Conservation (phyloP, 2,797 vertebrate species). For the Lophotriccus pileatus region DNA sequence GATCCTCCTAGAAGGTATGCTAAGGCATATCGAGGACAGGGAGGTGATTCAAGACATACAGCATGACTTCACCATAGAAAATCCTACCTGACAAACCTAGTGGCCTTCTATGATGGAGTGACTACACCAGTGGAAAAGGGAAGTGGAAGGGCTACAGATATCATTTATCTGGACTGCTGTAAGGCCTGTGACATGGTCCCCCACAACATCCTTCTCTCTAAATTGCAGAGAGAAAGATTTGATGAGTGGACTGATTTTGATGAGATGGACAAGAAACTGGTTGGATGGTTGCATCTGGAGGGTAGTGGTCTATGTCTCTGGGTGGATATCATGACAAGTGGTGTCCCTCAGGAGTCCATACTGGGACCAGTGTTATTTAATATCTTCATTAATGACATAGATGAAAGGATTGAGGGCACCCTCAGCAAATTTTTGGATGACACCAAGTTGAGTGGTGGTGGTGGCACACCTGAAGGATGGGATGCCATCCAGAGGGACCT, state of each 20-base stretch:
- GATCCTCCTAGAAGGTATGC: not conserved
- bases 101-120: not conserved
- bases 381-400: not conserved
- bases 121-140: not conserved
- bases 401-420: not conserved
- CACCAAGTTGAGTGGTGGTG: not conserved
- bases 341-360: not conserved
- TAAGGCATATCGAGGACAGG: not conserved
- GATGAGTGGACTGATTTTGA: not conserved
- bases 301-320: not conserved
- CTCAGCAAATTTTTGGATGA: not conserved
- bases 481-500: not conserved
- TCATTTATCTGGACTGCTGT: not conserved
- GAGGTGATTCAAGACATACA: not conserved
- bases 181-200: not conserved
- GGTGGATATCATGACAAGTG: not conserved
- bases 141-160: not conserved
- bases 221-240: not conserved
- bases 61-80: not conserved
- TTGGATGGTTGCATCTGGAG: not conserved
- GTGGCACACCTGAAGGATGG: not conserved
- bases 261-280: not conserved
- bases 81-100: not conserved
- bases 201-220: not conserved
- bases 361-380: not conserved